Evolutionary conservation across 1,140 invertebrate species (phyloP), one percentile per base, ranked within the genome.

Genomic region (Plectrocnemia conspersa): DNA sequence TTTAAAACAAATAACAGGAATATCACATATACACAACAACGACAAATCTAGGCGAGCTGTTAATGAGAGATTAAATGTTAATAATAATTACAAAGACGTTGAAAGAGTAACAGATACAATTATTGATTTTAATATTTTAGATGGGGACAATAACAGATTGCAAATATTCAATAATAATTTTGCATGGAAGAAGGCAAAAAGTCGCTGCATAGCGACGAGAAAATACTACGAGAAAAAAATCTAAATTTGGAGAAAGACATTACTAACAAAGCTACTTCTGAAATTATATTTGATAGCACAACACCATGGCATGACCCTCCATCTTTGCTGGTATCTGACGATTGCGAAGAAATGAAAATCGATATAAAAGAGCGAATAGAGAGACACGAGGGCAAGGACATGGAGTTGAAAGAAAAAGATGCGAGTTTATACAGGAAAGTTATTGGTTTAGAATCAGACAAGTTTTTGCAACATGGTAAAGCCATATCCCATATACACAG

Each of bases 341-440:
- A 61, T 24, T 61, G 59, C 21, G 32, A 32, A 11, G 59, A 61
- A 40, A 61, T 54, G 36, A 56, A 57, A 52, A 41, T 19, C 18
- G 22, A 42, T 18, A 42, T 25, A n/a, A 9, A 27, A 1, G 32
- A 42, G 11, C 13, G 24, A n/a, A 21, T 2, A 11, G 22, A 16
- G 11, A 9, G 22, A 9, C 38, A 52, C 25, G 50, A 61, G 46
- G 59, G 57, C 3, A 45, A 22, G 10, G 59, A 61, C 33, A 61
- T 61, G 59, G 59, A 61, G 40, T 49, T 24, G 2, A 61, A 50
- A 22, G 54, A 61, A 18, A 56, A 56, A 42, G 49, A 56, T 11
- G 54, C 18, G 29, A 47, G 22, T 18, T n/a, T 52, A 16, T 27
- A 49, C 23, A 42, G 35, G 19, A 61, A 61, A 38, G 13, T 41